A percentile compares a stretch with the other conserved stretches of the same genome.
Evolutionary conservation across 2,888 invertebrate species (phyloP).

Genomic region (Caenorhabditis sp.): DNA sequence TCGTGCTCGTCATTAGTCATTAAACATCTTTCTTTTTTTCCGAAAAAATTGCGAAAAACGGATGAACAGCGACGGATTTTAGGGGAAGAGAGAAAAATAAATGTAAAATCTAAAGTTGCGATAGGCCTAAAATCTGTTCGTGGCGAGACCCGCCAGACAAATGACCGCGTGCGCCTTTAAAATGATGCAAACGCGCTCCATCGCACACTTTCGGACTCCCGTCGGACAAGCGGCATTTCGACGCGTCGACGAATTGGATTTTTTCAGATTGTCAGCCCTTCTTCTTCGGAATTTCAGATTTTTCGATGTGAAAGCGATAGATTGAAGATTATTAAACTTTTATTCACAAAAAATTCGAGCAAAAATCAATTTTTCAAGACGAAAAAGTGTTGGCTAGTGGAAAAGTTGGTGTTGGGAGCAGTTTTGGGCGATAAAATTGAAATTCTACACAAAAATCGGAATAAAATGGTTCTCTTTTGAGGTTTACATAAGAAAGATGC

Average conservation of each 20-base stretch:
- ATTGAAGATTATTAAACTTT: constrained; percentile 23
- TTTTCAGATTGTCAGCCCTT: not conserved
- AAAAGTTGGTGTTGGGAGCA: not conserved
- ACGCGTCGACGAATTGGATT: not conserved
- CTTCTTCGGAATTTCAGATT: not conserved
- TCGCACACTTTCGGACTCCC: constrained; percentile 14
- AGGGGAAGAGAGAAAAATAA: constrained; percentile 15
- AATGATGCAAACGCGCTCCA: constrained; percentile 28
- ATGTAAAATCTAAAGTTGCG: not conserved
- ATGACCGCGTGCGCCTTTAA: constrained; percentile 48
- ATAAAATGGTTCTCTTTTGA: constrained; percentile 31
- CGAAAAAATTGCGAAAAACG: constrained; percentile 3
- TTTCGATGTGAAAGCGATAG: not conserved
- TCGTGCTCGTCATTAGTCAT: too few relatives aligned
- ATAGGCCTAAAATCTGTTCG: constrained; percentile 33
- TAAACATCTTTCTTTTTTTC: not conserved
- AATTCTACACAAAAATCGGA: constrained; percentile 13
- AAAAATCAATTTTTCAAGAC: constrained; percentile 29
- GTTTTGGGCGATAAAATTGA: not conserved
- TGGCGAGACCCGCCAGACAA: constrained; percentile 17
- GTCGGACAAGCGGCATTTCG: constrained; percentile 7
- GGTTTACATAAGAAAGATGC: too few relatives aligned
- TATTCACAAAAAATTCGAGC: constrained; percentile 41
- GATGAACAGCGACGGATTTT: not conserved
- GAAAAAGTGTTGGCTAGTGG: constrained; percentile 20